phyloP scores from a whole-genome alignment of 2,888 invertebrate genomes.

The Vandiemenella viatica region DNA sequence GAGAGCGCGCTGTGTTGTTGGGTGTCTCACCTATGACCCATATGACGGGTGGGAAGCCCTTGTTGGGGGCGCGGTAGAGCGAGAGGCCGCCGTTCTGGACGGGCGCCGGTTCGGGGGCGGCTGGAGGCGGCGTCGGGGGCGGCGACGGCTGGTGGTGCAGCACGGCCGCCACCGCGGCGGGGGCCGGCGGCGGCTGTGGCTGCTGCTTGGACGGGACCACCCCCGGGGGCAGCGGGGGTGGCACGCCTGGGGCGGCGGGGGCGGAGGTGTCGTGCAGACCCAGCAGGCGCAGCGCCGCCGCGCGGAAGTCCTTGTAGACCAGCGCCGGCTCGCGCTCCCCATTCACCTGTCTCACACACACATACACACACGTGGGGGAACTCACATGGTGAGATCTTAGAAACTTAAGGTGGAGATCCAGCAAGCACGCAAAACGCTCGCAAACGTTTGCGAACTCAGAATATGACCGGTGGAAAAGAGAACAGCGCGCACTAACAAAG shows the following conservation, averaged over 20 bases:
- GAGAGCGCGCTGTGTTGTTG: too few relatives aligned
- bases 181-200: slow-evolving; percentile 25
- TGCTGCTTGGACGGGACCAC: slow-evolving; percentile 41
- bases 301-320: slow-evolving; percentile 72
- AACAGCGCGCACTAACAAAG: too few relatives aligned
- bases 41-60: slow-evolving; percentile 30
- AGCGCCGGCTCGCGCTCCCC: slow-evolving; percentile 76
- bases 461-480: too few relatives aligned
- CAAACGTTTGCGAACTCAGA: too few relatives aligned
- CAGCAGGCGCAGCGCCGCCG: slow-evolving; percentile 60
- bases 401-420: too few relatives aligned
- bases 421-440: too few relatives aligned
- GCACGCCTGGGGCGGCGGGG: slow-evolving; percentile 38
- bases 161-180: slow-evolving; percentile 31
- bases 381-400: too few relatives aligned
- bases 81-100: slow-evolving; percentile 35
- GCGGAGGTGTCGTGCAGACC: slow-evolving; percentile 43
- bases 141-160: slow-evolving; percentile 41
- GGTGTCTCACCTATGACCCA: slow-evolving; percentile 32
- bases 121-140: slow-evolving; percentile 22
- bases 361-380: too few relatives aligned
- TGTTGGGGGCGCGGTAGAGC: slow-evolving; percentile 23
- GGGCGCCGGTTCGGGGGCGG: slow-evolving; percentile 33
- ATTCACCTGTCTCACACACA: slow-evolving; percentile 57
- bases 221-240: slow-evolving; percentile 25